A percentile compares a stretch with the other conserved stretches of the same genome.
Conservation (phyloP, 2,797 vertebrate species). For the Melanotaenia maccullochi region DNA sequence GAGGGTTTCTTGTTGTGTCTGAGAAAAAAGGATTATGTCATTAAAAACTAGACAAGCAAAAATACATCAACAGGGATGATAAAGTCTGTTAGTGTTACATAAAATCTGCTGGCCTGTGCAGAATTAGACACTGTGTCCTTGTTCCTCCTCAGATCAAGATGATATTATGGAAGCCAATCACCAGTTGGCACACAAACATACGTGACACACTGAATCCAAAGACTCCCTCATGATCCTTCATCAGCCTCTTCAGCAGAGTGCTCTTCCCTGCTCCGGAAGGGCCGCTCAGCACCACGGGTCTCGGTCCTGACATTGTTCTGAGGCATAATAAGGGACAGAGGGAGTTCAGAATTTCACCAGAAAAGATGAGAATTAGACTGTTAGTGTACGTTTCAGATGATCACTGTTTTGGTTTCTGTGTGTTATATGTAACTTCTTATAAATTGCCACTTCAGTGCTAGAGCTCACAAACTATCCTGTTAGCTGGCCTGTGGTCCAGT, state of each 20-base stretch:
- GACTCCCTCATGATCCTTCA: conserved; percentile 89
- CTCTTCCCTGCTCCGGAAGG: conserved; percentile 97
- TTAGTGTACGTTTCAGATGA: neutral
- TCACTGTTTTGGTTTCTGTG: neutral
- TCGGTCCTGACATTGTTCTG: conserved; percentile 90
- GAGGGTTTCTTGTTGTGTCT: conserved; percentile 95
- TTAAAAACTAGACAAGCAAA: conserved; percentile 9
- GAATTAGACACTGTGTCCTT: conserved; percentile 6
- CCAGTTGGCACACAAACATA: conserved; percentile 73
- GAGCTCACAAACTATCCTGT: conserved; percentile 35
- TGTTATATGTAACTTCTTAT: neutral
- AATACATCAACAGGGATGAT: neutral
- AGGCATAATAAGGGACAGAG: neutral
- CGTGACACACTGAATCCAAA: conserved; percentile 98
- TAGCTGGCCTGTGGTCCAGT: conserved; percentile 44
- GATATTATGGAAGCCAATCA: neutral
- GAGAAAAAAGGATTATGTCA: conserved; percentile 41
- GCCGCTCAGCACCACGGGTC: conserved; percentile 94
- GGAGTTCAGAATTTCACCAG: conserved; percentile 6
- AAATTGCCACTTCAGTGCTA: neutral
- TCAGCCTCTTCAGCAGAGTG: conserved; percentile 91
- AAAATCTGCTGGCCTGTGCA: neutral
- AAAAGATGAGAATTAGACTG: conserved; percentile 19
- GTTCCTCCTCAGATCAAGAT: conserved; percentile 30
- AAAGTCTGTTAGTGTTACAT: neutral